Conservation (phyloP, 2,113 vertebrate genomes). For the Formicarius rufipectus region DNA sequence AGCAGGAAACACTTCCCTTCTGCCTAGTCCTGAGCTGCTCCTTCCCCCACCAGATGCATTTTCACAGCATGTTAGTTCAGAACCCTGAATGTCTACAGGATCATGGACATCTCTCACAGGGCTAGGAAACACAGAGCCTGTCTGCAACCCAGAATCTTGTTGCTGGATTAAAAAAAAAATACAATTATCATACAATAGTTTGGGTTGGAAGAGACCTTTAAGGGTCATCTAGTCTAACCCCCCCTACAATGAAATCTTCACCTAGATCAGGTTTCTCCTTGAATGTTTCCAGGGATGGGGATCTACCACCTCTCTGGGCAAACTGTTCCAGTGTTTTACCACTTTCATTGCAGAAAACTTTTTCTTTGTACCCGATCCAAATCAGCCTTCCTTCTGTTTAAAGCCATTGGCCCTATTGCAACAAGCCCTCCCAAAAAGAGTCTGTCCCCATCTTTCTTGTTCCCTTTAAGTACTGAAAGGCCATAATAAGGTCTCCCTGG, state of each 20-base stretch:
- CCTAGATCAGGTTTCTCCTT: background rate
- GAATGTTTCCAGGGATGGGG: background rate
- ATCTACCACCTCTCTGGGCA: background rate
- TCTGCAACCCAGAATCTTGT: no score
- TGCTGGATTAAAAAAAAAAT: background rate
- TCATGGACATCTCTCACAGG: rapidly evolving
- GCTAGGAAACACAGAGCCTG: background rate
- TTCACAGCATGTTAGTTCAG: background rate
- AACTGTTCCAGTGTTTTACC: background rate
- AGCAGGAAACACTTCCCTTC: background rate
- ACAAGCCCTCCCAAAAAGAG: background rate
- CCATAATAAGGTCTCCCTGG: background rate
- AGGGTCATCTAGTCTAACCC: background rate
- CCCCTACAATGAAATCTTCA: background rate
- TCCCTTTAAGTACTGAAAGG: background rate
- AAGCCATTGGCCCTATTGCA: background rate
- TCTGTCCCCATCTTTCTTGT: background rate
- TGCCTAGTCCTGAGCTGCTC: background rate
- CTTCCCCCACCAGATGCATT: background rate
- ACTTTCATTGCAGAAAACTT: background rate
- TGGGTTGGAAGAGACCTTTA: background rate
- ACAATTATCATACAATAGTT: background rate
- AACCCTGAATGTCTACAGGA: background rate
- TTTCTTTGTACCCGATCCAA: background rate
- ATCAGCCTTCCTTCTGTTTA: background rate